Conservation (phyloP, 1,140 invertebrate genomes). For the Paraescarpia echinospica region DNA sequence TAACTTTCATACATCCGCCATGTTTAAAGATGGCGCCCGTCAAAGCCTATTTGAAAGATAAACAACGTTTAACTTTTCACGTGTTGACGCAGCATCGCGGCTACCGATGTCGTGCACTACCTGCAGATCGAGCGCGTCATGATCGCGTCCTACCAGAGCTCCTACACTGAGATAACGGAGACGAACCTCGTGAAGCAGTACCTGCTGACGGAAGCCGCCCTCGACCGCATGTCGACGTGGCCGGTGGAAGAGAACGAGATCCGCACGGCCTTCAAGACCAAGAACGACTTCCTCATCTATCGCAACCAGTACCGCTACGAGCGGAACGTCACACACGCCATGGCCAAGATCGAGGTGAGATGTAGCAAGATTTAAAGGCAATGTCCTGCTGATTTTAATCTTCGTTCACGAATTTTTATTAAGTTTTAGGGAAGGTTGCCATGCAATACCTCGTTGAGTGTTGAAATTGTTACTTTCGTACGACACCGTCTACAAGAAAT, state of each 20-base stretch:
- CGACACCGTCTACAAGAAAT: too few relatives aligned
- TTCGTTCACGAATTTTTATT: too few relatives aligned
- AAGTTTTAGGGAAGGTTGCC: too few relatives aligned
- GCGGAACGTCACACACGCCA: conserved; percentile 32
- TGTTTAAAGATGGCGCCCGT: too few relatives aligned
- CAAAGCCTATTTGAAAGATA: too few relatives aligned
- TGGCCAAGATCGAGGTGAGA: conserved; percentile 32
- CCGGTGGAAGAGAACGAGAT: not conserved
- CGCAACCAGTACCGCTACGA: conserved; percentile 29
- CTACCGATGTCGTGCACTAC: conserved; percentile 34
- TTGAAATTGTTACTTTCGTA: too few relatives aligned
- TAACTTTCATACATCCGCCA: too few relatives aligned
- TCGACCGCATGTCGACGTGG: conserved; percentile 17
- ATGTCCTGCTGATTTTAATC: too few relatives aligned
- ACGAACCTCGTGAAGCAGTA: conserved; percentile 24
- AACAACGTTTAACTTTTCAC: too few relatives aligned
- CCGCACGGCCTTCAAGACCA: not conserved
- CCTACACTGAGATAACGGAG: conserved; percentile 10
- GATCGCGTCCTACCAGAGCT: conserved; percentile 38
- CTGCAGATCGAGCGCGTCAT: conserved; percentile 42
- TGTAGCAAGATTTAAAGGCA: not conserved
- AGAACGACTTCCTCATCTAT: conserved; percentile 4
- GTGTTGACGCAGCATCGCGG: not conserved
- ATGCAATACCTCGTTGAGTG: too few relatives aligned
- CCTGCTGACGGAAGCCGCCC: conserved; percentile 28